Evolutionary conservation across 2,888 invertebrate species (phyloP), one percentile per base, ranked within the genome.

Genomic region (Netelia fuscicornis): DNA sequence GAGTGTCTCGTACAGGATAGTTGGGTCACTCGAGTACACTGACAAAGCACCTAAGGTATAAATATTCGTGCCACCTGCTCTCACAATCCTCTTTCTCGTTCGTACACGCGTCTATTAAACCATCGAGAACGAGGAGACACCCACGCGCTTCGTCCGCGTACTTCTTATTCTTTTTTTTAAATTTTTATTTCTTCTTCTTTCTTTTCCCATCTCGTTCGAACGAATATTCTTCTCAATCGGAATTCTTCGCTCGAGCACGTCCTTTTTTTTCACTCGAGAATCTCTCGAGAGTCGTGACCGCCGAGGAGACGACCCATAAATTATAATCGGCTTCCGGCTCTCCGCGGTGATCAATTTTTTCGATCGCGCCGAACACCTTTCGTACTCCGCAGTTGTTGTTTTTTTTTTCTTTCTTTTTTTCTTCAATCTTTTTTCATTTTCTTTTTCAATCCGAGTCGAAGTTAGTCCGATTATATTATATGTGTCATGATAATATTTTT

Each of bases 11-110:
- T 56, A 71, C 82, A 71, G 71, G 67, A 85, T 82, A 79, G 85
- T 71, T 82, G 82, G 85, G 85, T 82, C 85, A 85, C 78, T 82
- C 85, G 71, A 64, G 71, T 79, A 71, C 79, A 17, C 52, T 85
- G 70, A 85, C 82, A 85, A 85, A 85, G 85, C 70, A 81, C 64
- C 81, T 60, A 75, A 11, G 37, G 20, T 71, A 30, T 80, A 48
- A 58, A 23, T 56, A 77, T 48, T 52, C 54, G 62, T 56, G 60
- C 85, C 85, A 85, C 85, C 85, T 85, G 85, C 82, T 83, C 75
- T 76, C 76, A 54, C 13, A 72, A 62, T 64, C 52, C 70, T 62
- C 37, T 42, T 13, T 64, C 30, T 65, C 37, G 25, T 65, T 65
- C 65, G n/a, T 42, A 42, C 42, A 17, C 64, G n/a, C 30, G n/a